These are phyloP conservation scores for Pomatorhinus ruficollis DNA, from an alignment of 2,113 vertebrate genomes.

Conservation along the genomic window DNA sequence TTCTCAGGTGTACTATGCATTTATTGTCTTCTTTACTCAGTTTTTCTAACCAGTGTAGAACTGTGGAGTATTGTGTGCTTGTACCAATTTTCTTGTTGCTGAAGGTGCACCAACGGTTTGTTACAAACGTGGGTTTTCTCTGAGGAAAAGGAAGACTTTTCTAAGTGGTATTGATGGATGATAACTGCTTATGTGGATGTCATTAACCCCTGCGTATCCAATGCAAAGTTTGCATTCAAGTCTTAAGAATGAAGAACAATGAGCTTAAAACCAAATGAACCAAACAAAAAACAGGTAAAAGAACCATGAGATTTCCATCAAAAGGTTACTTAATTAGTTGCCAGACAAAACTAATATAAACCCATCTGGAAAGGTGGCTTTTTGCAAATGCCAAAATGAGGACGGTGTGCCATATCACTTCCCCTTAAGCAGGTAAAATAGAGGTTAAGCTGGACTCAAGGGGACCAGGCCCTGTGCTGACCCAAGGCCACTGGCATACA, in stretches of 20 bases:
- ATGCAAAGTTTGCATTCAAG: background rate
- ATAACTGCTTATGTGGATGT: background rate
- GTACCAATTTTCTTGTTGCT: background rate
- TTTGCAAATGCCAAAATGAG: background rate
- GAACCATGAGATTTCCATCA: background rate
- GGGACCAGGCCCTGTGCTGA: background rate
- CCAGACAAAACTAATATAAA: background rate
- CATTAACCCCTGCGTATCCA: background rate
- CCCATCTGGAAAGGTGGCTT: background rate
- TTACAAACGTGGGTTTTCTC: background rate
- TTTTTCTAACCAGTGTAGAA: background rate
- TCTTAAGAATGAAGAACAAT: background rate
- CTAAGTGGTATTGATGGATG: background rate
- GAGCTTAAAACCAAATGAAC: background rate
- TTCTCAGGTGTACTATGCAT: background rate
- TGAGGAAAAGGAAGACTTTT: background rate
- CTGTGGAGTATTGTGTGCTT: background rate
- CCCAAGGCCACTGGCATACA: background rate
- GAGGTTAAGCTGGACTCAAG: slow-evolving; percentile 1
- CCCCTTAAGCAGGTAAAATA: background rate
- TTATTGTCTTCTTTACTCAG: background rate
- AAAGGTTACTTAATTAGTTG: background rate
- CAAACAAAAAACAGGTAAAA: background rate
- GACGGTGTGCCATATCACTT: background rate
- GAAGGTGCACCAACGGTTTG: background rate